These are phyloP conservation scores for Mamestra brassicae DNA, from an alignment of 2,888 invertebrate genomes.

Conservation along the genomic window DNA sequence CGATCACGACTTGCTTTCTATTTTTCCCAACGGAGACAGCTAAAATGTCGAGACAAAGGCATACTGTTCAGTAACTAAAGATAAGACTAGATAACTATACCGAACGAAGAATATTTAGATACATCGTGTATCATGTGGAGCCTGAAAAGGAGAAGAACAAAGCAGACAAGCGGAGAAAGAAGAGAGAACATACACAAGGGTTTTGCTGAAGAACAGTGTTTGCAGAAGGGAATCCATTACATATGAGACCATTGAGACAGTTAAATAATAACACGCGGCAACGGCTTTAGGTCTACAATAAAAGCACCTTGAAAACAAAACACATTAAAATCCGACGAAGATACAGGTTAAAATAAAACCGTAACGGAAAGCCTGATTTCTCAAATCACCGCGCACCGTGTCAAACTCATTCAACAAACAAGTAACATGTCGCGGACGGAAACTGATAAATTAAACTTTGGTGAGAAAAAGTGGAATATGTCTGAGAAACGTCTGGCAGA, in stretches of 20 bases:
- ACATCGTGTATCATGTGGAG: neutral
- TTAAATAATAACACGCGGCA: neutral
- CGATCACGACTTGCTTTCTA: slow-evolving; percentile 87
- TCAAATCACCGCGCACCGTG: slow-evolving; percentile 30
- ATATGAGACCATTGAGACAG: neutral
- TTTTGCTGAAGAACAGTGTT: neutral
- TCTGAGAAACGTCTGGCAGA: slow-evolving; percentile 43
- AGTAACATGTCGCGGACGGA: slow-evolving; percentile 36
- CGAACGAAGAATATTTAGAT: neutral
- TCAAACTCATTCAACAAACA: slow-evolving; percentile 28
- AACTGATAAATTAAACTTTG: slow-evolving; percentile 39
- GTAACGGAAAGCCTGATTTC: slow-evolving; percentile 33
- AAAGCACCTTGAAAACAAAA: neutral
- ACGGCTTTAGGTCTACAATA: neutral
- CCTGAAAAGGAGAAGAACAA: neutral
- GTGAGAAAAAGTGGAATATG: slow-evolving; percentile 45
- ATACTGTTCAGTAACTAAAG: slow-evolving; percentile 17
- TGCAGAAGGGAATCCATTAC: neutral
- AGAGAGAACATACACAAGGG: neutral
- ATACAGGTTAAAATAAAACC: slow-evolving; percentile 4
- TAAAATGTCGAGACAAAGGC: slow-evolving; percentile 43
- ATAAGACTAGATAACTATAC: neutral
- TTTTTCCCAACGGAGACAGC: slow-evolving; percentile 66
- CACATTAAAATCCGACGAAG: neutral
- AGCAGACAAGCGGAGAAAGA: neutral